phyloP scores from a whole-genome alignment of 2,888 invertebrate genomes.

The Synergus laeviventris region DNA sequence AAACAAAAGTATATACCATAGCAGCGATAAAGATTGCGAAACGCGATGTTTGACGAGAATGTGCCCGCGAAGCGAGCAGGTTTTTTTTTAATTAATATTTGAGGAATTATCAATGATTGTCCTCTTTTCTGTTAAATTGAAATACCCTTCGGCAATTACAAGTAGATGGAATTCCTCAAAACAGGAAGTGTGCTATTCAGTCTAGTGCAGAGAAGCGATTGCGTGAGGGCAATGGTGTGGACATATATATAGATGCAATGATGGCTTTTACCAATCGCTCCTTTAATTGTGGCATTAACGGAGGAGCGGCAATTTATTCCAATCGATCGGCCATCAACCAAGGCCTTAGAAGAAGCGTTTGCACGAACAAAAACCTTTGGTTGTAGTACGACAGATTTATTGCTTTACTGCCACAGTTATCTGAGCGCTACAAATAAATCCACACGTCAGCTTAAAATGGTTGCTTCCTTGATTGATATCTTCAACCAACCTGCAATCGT shows the following conservation, averaged over 20 bases:
- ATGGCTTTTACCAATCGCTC: constrained; percentile 52
- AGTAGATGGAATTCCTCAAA: not conserved
- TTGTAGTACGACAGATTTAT: constrained; percentile 51
- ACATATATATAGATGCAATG: constrained; percentile 3
- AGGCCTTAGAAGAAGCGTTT: constrained; percentile 57
- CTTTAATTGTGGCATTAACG: constrained; percentile 67
- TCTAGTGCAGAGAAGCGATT: constrained; percentile 45
- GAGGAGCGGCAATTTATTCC: constrained; percentile 66
- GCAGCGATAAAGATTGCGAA: too few relatives aligned
- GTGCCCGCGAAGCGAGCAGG: too few relatives aligned
- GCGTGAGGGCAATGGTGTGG: constrained; percentile 52
- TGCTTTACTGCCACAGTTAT: constrained; percentile 40
- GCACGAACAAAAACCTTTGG: constrained; percentile 54
- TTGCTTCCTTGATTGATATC: constrained; percentile 39
- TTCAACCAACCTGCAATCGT: constrained; percentile 25
- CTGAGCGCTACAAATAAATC: constrained; percentile 43
- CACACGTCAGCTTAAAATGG: constrained; percentile 36
- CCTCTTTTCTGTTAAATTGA: too few relatives aligned
- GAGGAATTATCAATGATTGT: too few relatives aligned
- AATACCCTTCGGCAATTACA: not conserved
- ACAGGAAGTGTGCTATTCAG: constrained; percentile 44
- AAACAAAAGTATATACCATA: too few relatives aligned
- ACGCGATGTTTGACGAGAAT: too few relatives aligned
- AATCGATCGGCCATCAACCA: constrained; percentile 67
- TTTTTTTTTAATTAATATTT: too few relatives aligned